These are phyloP conservation scores for Drosophila nebulosa DNA, from an alignment of 1,140 invertebrate genomes.

Conservation along the genomic window DNA sequence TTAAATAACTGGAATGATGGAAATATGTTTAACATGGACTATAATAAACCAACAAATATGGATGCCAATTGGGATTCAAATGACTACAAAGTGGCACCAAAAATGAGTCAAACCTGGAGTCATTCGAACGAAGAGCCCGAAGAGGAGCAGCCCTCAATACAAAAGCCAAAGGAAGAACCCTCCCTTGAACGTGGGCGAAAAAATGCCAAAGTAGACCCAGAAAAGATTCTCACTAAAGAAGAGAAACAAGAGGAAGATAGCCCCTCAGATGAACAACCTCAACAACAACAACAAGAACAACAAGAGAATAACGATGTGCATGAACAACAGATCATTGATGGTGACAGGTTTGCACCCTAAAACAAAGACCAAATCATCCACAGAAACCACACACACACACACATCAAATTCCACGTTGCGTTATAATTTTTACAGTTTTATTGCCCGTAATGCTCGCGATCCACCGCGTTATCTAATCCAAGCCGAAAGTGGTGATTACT, in stretches of 20 bases:
- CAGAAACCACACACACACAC: not conserved
- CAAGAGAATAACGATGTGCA: not conserved
- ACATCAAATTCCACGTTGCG: not conserved
- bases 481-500: slow-evolving; percentile 34
- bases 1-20: not conserved
- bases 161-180: not conserved
- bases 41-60: not conserved
- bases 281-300: too few species aligned
- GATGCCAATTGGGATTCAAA: not conserved
- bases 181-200: not conserved
- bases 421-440: slow-evolving; percentile 40
- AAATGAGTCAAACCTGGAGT: not conserved
- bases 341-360: slow-evolving; percentile 48
- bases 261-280: not conserved
- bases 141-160: not conserved
- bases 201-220: not conserved
- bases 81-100: not conserved
- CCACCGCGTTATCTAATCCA: slow-evolving; percentile 42
- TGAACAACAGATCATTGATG: slow-evolving; percentile 11
- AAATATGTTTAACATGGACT: not conserved
- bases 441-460: slow-evolving; percentile 46
- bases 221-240: not conserved
- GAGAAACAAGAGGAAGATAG: not conserved
- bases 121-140: not conserved
- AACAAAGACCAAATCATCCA: not conserved